A percentile compares a stretch with the other conserved stretches of the same genome.
Evolutionary conservation across 2,113 vertebrate species (phyloP).

Genomic region (Odobenus rosmarus): DNA sequence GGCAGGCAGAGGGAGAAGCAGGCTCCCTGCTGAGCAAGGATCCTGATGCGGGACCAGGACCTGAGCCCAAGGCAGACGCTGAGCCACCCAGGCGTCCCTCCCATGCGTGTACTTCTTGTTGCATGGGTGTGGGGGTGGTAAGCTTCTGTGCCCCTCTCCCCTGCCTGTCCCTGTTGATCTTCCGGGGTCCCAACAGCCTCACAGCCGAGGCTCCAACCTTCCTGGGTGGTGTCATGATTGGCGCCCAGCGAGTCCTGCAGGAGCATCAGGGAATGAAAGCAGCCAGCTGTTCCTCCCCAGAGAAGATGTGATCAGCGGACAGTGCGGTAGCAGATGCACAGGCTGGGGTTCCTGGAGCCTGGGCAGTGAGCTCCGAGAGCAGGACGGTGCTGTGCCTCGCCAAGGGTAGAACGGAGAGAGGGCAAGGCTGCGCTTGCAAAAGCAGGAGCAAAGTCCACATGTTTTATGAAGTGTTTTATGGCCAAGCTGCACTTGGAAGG

Average conservation of each 20-base stretch:
- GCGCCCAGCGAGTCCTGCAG: rapidly evolving
- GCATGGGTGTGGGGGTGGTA: rapidly evolving
- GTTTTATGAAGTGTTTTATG: constrained; percentile 57
- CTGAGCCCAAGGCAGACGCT: no score
- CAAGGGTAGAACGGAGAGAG: background rate
- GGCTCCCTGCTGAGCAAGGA: no score
- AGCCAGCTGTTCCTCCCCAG: rapidly evolving
- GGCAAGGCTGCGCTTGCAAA: background rate
- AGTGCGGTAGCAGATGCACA: rapidly evolving
- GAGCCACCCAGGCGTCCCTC: no score
- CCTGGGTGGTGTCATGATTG: background rate
- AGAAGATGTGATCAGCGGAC: background rate
- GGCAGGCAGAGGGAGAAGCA: no score
- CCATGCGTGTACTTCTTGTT: background rate
- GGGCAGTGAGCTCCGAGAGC: background rate
- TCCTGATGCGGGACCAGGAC: no score
- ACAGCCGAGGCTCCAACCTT: no score
- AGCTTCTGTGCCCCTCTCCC: no score
- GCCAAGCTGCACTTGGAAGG: background rate
- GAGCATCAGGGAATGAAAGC: background rate
- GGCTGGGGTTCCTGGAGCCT: background rate
- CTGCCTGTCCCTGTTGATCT: no score
- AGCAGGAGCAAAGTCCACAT: background rate
- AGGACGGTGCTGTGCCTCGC: background rate
- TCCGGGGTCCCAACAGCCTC: no score